These are phyloP conservation scores for Xenus cinereus DNA, from an alignment of 2,113 vertebrate species.

Conservation along the genomic window DNA sequence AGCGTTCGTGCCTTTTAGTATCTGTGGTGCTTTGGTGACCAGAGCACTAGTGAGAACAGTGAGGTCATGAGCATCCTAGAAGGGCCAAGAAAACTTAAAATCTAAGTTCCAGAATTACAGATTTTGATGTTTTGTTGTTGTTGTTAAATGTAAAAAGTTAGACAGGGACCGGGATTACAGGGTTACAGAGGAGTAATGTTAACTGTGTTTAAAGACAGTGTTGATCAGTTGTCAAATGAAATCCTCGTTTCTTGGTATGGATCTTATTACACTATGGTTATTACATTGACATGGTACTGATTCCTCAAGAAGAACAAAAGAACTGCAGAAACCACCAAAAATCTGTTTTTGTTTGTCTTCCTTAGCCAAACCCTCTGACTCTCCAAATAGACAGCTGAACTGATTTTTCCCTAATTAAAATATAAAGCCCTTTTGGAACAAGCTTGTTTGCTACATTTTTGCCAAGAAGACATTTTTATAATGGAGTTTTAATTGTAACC, in stretches of 20 bases:
- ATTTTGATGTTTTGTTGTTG: background rate
- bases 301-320: slow-evolving; percentile 52
- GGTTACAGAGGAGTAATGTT: background rate
- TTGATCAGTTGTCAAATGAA: slow-evolving; percentile 21
- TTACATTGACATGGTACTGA: slow-evolving; percentile 6
- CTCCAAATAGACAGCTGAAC: slow-evolving; percentile 13
- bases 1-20: background rate
- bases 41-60: background rate
- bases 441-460: slow-evolving; percentile 22
- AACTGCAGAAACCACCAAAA: slow-evolving; percentile 47
- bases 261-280: slow-evolving; percentile 9
- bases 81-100: background rate
- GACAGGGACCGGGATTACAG: background rate
- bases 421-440: slow-evolving; percentile 4
- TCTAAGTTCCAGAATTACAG: background rate
- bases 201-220: background rate
- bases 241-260: background rate
- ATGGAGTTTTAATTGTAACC: slow-evolving; percentile 30
- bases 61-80: background rate
- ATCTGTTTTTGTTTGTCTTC: slow-evolving; percentile 54
- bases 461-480: background rate
- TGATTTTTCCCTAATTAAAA: slow-evolving; percentile 59
- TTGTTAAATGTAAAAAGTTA: background rate
- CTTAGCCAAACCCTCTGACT: slow-evolving; percentile 15
- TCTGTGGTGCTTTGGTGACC: background rate